These are phyloP conservation scores for Phoebastria nigripes DNA, from an alignment of 2,797 vertebrate species.

Conservation along the genomic window DNA sequence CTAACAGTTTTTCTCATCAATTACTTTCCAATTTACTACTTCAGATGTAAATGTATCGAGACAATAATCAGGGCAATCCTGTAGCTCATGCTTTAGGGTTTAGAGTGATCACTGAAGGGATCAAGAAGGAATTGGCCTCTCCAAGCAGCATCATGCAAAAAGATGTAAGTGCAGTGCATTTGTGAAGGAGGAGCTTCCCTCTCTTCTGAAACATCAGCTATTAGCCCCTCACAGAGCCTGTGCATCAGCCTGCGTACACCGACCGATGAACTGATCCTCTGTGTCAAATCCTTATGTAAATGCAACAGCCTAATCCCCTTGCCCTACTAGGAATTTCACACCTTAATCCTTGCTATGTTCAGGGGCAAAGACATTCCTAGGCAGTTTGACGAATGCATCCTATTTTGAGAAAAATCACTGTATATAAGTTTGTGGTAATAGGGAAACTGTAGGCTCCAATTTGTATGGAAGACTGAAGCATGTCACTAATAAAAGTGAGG, in stretches of 20 bases:
- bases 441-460: background rate
- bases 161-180: background rate
- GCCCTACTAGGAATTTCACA: conserved; percentile 53
- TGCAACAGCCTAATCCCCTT: conserved; percentile 29
- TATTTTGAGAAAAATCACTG: background rate
- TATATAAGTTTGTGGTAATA: background rate
- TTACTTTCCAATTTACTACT: background rate
- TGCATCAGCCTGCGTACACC: background rate
- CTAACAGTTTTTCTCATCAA: background rate
- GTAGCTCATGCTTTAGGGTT: background rate
- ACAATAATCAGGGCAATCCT: background rate
- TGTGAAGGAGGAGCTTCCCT: background rate
- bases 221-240: background rate
- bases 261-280: background rate
- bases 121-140: background rate
- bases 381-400: background rate
- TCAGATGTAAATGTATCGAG: background rate
- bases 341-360: background rate
- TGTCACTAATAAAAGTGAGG: background rate
- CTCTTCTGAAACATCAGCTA: background rate
- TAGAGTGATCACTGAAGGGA: background rate
- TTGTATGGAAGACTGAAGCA: background rate
- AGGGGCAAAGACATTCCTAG: background rate
- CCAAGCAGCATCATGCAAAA: background rate
- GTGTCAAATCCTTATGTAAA: conserved; percentile 43